Evolutionary conservation across 1,140 invertebrate genomes (phyloP).

Genomic region (Nilaparvata lugens): DNA sequence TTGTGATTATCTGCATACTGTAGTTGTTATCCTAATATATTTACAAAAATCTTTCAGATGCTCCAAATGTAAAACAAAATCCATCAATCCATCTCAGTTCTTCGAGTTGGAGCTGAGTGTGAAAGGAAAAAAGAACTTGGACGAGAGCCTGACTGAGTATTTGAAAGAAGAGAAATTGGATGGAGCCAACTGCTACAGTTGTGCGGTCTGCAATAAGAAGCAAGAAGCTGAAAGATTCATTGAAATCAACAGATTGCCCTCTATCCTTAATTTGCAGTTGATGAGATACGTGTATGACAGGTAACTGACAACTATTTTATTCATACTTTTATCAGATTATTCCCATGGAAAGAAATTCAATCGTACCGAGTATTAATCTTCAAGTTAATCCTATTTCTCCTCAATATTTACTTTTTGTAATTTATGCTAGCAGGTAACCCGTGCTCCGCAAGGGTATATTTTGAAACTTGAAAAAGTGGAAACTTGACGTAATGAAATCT

Average conservation of each 20-base stretch:
- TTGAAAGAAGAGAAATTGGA: slow-evolving; percentile 53
- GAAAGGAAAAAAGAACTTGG: slow-evolving; percentile 42
- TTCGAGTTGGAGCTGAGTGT: slow-evolving; percentile 59
- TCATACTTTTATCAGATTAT: too few relatives aligned
- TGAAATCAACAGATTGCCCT: slow-evolving; percentile 47
- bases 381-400: too few relatives aligned
- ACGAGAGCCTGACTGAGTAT: slow-evolving; percentile 53
- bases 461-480: too few relatives aligned
- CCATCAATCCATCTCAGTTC: slow-evolving; percentile 48
- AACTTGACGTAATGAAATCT: too few relatives aligned
- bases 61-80: slow-evolving; percentile 47
- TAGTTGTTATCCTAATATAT: too few relatives aligned
- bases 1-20: too few relatives aligned
- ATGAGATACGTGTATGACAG: slow-evolving; percentile 58
- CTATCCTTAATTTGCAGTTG: slow-evolving; percentile 58
- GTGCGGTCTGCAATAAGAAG: slow-evolving; percentile 48
- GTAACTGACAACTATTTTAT: slow-evolving; percentile 30
- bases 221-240: slow-evolving; percentile 54
- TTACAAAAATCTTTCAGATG: slow-evolving; percentile 39
- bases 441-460: too few relatives aligned
- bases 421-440: too few relatives aligned
- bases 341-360: too few relatives aligned
- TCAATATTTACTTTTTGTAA: too few relatives aligned
- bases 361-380: too few relatives aligned
- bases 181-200: slow-evolving; percentile 57